These are phyloP conservation scores for Numenius phaeopus DNA, from an alignment of 2,797 vertebrate species.

Conservation along the genomic window DNA sequence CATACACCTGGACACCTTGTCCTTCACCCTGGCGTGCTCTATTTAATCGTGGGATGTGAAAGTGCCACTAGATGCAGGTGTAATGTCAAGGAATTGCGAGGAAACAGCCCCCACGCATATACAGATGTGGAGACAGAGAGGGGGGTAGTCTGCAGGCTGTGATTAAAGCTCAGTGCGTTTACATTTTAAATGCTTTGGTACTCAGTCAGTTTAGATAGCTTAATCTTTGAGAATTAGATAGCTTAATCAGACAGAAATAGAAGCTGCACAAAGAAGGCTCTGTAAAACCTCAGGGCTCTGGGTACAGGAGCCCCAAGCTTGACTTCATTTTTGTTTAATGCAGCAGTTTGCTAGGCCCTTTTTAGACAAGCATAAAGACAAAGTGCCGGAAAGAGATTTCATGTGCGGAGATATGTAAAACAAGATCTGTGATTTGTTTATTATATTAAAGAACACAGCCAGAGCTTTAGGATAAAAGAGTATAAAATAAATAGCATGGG, in stretches of 20 bases:
- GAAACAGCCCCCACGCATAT: background rate
- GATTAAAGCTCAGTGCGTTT: background rate
- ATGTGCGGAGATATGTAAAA: slow-evolving; percentile 14
- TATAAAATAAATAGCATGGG: slow-evolving; percentile 30
- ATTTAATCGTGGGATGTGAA: background rate
- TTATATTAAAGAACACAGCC: slow-evolving; percentile 39
- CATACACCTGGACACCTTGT: background rate
- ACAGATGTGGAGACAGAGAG: background rate
- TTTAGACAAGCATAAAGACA: background rate
- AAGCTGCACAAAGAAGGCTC: slow-evolving; percentile 17
- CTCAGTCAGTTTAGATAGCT: slow-evolving; percentile 40
- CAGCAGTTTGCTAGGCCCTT: background rate
- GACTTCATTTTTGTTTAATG: slow-evolving; percentile 43
- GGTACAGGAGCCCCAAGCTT: background rate
- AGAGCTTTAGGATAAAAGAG: slow-evolving; percentile 38
- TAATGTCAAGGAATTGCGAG: background rate
- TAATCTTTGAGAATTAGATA: slow-evolving; percentile 53
- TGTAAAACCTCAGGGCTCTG: slow-evolving; percentile 28
- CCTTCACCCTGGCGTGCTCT: background rate
- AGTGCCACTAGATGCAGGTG: background rate
- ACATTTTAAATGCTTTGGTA: slow-evolving; percentile 33
- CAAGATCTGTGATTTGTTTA: slow-evolving; percentile 53
- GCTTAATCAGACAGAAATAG: slow-evolving; percentile 61
- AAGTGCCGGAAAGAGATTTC: slow-evolving; percentile 23
- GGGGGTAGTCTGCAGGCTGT: background rate